Evolutionary conservation across 2,113 vertebrate species (phyloP).

Genomic region (Clarias batrachus): DNA sequence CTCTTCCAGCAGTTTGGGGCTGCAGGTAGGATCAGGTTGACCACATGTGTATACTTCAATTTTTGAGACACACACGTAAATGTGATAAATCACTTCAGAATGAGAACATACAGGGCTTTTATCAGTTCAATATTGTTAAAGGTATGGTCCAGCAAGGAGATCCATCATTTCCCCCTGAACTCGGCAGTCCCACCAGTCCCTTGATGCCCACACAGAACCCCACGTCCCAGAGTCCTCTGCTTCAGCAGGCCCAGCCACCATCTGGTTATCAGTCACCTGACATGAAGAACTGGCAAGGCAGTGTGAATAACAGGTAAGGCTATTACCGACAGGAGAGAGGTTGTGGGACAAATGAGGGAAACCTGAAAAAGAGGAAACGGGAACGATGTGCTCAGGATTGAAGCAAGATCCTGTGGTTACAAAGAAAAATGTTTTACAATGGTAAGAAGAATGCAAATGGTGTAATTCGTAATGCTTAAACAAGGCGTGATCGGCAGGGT

Average conservation of each 20-base stretch:
- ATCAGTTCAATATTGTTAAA: constrained; percentile 47
- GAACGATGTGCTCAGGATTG: background rate
- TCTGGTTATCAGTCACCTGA: constrained; percentile 90
- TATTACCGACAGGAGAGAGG: background rate
- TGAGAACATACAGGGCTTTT: background rate
- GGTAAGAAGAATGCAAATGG: background rate
- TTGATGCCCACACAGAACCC: constrained; percentile 87
- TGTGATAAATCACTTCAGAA: background rate
- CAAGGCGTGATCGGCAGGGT: background rate
- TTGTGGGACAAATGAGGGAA: background rate
- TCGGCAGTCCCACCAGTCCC: constrained; percentile 83
- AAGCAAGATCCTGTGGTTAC: background rate
- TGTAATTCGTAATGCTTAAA: background rate
- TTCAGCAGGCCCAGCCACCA: constrained; percentile 79
- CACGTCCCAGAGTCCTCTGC: constrained; percentile 84
- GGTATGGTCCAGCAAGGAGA: constrained; percentile 84
- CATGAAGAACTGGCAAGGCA: constrained; percentile 88
- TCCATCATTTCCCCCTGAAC: constrained; percentile 79
- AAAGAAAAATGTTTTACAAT: too few species aligned
- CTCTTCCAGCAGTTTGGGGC: constrained; percentile 87
- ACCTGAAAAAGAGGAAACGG: background rate
- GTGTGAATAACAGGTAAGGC: constrained; percentile 79
- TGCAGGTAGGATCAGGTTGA: constrained; percentile 71
- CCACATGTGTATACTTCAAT: background rate
- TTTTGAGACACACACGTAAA: background rate